Evolutionary conservation across 2,888 invertebrate species (phyloP).

Genomic region (Mactromeris polynyma): DNA sequence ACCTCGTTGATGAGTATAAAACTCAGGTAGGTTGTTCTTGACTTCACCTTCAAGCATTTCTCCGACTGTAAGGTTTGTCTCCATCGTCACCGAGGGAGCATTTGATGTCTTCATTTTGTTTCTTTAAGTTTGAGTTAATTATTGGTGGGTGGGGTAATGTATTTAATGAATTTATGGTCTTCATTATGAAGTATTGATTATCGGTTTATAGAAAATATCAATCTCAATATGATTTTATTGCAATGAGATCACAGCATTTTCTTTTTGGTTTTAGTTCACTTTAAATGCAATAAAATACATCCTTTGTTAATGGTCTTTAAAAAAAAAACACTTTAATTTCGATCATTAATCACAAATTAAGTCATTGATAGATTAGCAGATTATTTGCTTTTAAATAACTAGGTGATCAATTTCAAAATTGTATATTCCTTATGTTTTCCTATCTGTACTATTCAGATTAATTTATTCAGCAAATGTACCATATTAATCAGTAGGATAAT

Average conservation of each 20-base stretch:
- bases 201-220: not conserved
- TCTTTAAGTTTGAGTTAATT: not conserved
- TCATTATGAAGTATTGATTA: too few species aligned
- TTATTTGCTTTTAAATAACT: too few species aligned
- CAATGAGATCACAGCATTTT: not conserved
- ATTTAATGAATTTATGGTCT: not conserved
- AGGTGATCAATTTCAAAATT: too few species aligned
- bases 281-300: not conserved
- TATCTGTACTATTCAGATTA: too few species aligned
- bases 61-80: not conserved
- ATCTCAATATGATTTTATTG: not conserved
- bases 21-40: slow-evolving; percentile 80
- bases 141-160: not conserved
- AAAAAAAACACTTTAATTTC: too few species aligned
- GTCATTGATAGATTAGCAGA: too few species aligned
- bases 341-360: too few species aligned
- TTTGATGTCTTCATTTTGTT: not conserved
- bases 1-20: slow-evolving; percentile 85
- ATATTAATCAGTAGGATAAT: too few species aligned
- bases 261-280: not conserved
- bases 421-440: too few species aligned
- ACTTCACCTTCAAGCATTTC: not conserved
- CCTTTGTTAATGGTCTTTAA: not conserved
- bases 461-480: too few species aligned
- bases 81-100: not conserved